Conservation (phyloP, 2,113 vertebrate genomes). For the pig (Sus scrofa) region DNA sequence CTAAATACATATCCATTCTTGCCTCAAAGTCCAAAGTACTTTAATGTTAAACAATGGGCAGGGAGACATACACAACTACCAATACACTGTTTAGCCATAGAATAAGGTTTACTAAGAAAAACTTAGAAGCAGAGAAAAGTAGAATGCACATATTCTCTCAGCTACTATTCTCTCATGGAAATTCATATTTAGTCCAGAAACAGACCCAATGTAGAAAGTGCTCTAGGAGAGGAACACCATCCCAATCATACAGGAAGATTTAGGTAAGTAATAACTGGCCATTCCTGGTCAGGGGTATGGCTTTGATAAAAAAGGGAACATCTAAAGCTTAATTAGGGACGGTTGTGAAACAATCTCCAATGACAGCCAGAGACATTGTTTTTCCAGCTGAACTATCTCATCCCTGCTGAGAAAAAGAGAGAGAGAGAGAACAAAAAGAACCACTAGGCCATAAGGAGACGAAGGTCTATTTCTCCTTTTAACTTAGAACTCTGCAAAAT, state of each 20-base stretch:
- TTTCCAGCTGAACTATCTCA: not conserved
- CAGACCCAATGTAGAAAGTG: not conserved
- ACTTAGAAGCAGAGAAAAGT: slow-evolving; percentile 13
- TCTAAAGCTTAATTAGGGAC: not conserved
- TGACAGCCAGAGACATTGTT: not conserved
- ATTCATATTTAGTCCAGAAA: not conserved
- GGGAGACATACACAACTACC: not conserved
- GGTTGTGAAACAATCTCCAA: not conserved
- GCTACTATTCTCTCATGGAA: not conserved
- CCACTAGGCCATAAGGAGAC: not conserved
- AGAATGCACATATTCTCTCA: not conserved
- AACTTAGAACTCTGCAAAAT: not conserved
- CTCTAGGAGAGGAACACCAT: not conserved
- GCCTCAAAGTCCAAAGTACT: not conserved
- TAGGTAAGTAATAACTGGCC: too few relatives aligned
- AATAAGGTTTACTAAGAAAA: slow-evolving; percentile 18
- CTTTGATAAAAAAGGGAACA: not conserved
- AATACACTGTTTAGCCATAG: not conserved
- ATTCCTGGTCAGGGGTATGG: not conserved
- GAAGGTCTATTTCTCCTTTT: not conserved
- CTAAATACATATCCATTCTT: not conserved
- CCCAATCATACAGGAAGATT: not conserved
- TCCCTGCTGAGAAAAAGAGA: not conserved
- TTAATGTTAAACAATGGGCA: not conserved
- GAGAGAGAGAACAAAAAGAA: not conserved